Conservation (phyloP, 2,888 invertebrate genomes). For the Sesia bembeciformis region DNA sequence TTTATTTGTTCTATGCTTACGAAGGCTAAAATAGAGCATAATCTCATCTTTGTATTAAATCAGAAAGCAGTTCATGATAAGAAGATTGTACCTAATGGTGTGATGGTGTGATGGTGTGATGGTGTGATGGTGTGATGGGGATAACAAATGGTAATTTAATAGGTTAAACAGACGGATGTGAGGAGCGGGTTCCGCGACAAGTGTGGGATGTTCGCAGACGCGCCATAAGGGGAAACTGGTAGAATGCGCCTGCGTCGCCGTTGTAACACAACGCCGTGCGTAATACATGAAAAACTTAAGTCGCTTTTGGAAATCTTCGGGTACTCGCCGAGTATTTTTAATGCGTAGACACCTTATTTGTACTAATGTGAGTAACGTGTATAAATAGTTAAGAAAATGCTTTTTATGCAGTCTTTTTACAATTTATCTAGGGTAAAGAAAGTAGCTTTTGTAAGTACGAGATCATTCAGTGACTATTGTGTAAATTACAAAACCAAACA, state of each 20-base stretch:
- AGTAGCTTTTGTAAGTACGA: neutral
- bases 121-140: neutral
- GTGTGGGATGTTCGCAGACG: conserved; percentile 26
- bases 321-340: neutral
- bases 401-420: neutral
- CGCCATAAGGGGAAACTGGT: conserved; percentile 47
- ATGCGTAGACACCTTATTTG: neutral
- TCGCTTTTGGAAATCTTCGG: conserved; percentile 2
- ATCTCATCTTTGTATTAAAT: too few species aligned
- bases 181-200: conserved; percentile 27
- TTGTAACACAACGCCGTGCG: conserved; percentile 14
- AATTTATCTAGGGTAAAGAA: neutral
- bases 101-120: neutral
- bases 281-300: conserved; percentile 13
- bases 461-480: neutral
- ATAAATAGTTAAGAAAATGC: neutral
- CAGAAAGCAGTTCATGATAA: too few species aligned
- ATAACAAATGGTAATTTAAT: conserved; percentile 15
- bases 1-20: too few species aligned
- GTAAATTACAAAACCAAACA: neutral
- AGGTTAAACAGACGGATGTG: conserved; percentile 43
- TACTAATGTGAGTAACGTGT: neutral
- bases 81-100: too few species aligned
- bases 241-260: conserved; percentile 42
- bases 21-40: too few species aligned